A percentile compares a stretch with the other conserved stretches of the same genome.
phyloP scores from a whole-genome alignment of 2,888 invertebrate species.

The Apomyelois bistriatella region DNA sequence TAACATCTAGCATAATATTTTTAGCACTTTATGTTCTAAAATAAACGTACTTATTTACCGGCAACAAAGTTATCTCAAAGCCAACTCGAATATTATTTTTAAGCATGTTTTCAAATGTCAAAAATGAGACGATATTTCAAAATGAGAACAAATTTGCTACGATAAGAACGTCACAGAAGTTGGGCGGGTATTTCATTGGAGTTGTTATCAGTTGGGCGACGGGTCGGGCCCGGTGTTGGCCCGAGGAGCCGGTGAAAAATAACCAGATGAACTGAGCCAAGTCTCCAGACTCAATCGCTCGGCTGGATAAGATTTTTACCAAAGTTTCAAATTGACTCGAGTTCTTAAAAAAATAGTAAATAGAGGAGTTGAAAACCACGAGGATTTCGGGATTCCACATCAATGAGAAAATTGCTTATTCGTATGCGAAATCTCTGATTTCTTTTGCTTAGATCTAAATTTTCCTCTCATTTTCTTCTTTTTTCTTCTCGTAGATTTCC shows the following conservation, averaged over 20 bases:
- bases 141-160: slow-evolving; percentile 52
- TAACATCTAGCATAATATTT: too few species aligned
- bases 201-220: slow-evolving; percentile 60
- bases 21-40: too few species aligned
- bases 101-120: slow-evolving; percentile 51
- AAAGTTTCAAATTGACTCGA: neutral
- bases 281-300: neutral
- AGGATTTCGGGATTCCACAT: too few species aligned
- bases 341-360: neutral
- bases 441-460: too few species aligned
- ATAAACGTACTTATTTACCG: neutral
- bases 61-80: neutral
- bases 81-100: slow-evolving; percentile 24
- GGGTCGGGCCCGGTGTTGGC: slow-evolving; percentile 17
- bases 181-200: slow-evolving; percentile 61
- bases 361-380: neutral
- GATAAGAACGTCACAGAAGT: slow-evolving; percentile 56
- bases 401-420: too few species aligned
- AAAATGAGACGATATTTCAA: slow-evolving; percentile 64
- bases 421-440: too few species aligned
- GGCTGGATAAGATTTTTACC: neutral
- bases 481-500: too few species aligned
- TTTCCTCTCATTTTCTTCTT: too few species aligned
- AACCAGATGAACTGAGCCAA: slow-evolving; percentile 8
- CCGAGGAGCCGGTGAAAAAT: slow-evolving; percentile 13